phyloP scores from a whole-genome alignment of 2,888 invertebrate genomes.

The Chelonus formosanus region DNA sequence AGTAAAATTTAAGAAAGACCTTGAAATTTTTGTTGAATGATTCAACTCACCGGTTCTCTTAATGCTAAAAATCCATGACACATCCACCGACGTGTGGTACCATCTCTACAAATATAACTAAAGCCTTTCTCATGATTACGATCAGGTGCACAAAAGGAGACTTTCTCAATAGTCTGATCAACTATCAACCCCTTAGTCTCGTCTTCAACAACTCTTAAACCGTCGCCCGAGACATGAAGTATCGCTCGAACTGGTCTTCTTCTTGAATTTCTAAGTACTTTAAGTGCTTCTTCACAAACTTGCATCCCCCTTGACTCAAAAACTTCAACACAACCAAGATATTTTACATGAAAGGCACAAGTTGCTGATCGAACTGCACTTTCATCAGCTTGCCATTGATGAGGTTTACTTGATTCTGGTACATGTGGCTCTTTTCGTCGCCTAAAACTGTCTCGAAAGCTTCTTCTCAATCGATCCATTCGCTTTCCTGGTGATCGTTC shows the following conservation, averaged over 20 bases:
- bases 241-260: slow-evolving; percentile 89
- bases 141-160: slow-evolving; percentile 99
- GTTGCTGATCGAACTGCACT: slow-evolving; percentile 94
- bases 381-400: slow-evolving; percentile 99
- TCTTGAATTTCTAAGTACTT: slow-evolving; percentile 90
- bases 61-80: slow-evolving; percentile 98
- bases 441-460: slow-evolving; percentile 93
- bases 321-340: slow-evolving; percentile 98
- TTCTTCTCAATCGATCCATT: slow-evolving; percentile 89
- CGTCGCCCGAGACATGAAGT: slow-evolving; percentile 92
- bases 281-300: slow-evolving; percentile 98
- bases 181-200: slow-evolving; percentile 98
- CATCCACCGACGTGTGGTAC: slow-evolving; percentile 99
- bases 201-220: slow-evolving; percentile 96
- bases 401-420: slow-evolving; percentile 94
- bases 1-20: too few relatives aligned
- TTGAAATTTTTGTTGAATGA: too few relatives aligned
- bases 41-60: slow-evolving; percentile 80
- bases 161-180: slow-evolving; percentile 99
- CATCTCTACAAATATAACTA: slow-evolving; percentile 99
- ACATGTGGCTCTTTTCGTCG: slow-evolving; percentile 84
- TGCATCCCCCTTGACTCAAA: slow-evolving; percentile 99
- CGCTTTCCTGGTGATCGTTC: slow-evolving; percentile 75
- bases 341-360: slow-evolving; percentile 97
- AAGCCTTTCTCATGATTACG: slow-evolving; percentile 97